These are phyloP conservation scores for Meandrina meandrites DNA, from an alignment of 92 coral and sea anemone species.

Conservation along the genomic window DNA sequence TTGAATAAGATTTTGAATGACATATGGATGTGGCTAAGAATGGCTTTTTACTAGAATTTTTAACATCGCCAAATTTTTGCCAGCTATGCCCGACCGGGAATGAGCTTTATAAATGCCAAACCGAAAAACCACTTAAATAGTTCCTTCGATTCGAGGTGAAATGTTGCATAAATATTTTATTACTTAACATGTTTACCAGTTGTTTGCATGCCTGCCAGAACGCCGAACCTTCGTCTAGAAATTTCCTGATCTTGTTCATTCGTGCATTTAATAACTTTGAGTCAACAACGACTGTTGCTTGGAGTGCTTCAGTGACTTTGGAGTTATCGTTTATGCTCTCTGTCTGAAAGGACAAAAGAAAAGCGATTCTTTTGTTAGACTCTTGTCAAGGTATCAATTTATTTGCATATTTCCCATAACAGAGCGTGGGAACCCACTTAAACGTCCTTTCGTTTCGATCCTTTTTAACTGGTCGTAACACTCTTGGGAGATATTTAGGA, in stretches of 20 bases:
- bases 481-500: background rate
- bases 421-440: constrained; percentile 32
- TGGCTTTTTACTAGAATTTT: background rate
- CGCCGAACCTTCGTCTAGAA: background rate
- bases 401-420: constrained; percentile 28
- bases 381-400: constrained; percentile 1
- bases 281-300: background rate
- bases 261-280: background rate
- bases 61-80: background rate
- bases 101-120: background rate
- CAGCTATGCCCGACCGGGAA: background rate
- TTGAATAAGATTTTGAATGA: background rate
- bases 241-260: background rate
- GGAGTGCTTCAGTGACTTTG: constrained; percentile 8
- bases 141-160: constrained; percentile 4
- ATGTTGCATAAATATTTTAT: constrained; percentile 6
- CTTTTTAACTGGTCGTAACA: background rate
- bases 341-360: background rate
- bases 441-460: background rate
- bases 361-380: too few species aligned
- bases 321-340: constrained; percentile 6
- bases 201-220: background rate
- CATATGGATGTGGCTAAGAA: background rate
- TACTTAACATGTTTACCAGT: background rate
- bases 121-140: background rate